phyloP scores from a whole-genome alignment of 2,113 vertebrate genomes.

The Vicugna pacos region DNA sequence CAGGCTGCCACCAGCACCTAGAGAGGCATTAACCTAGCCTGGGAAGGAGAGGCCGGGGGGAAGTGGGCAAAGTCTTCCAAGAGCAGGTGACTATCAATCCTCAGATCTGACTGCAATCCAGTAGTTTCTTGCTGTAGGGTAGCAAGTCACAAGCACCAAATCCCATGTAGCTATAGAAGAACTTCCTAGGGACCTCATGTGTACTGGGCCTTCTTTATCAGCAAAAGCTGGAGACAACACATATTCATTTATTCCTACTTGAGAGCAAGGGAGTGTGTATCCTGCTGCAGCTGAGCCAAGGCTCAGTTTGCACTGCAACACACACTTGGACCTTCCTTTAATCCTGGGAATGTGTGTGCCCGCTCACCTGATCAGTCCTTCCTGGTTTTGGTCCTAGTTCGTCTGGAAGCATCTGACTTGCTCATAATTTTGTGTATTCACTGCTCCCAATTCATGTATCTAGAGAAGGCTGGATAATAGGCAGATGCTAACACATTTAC shows the following conservation, averaged over 20 bases:
- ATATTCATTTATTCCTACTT: background rate
- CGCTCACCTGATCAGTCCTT: background rate
- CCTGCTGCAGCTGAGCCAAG: background rate
- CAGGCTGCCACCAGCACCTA: background rate
- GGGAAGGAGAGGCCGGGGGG: background rate
- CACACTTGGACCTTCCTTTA: background rate
- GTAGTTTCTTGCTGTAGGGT: background rate
- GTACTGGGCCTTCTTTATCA: background rate
- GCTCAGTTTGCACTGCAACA: background rate
- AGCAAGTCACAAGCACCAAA: background rate
- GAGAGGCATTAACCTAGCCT: too few species aligned
- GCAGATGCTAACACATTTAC: background rate
- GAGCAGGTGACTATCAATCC: background rate
- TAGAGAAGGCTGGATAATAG: background rate
- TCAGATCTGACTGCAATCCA: background rate
- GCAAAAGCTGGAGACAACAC: background rate
- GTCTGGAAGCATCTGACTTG: background rate
- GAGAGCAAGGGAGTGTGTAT: background rate
- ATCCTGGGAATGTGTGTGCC: background rate
- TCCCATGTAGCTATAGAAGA: background rate
- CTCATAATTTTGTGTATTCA: background rate
- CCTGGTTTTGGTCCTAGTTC: background rate
- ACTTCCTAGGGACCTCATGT: background rate
- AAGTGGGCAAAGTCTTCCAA: background rate
- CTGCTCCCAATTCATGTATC: too few species aligned